Evolutionary conservation across 2,113 vertebrate species (phyloP).

Genomic region (Poeciliopsis retropinna): DNA sequence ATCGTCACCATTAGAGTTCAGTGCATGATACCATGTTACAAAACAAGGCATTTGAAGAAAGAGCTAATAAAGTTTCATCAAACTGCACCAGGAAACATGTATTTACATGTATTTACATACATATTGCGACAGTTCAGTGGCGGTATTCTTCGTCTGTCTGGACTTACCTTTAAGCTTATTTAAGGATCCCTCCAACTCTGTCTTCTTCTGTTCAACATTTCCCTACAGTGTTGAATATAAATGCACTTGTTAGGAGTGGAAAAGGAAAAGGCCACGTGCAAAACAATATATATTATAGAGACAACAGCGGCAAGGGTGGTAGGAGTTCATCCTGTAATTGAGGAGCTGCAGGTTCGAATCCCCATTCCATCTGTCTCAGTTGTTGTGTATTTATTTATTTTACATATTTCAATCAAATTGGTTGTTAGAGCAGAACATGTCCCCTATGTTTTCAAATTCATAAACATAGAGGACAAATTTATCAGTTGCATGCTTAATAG

Average conservation of each 20-base stretch:
- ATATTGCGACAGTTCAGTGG: neutral
- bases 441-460: too few species aligned
- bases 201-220: constrained; percentile 19
- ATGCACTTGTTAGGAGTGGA: neutral
- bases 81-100: neutral
- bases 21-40: neutral
- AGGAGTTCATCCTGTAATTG: too few species aligned
- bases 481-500: too few species aligned
- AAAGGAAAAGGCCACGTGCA: neutral
- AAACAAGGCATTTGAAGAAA: neutral
- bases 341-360: too few species aligned
- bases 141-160: neutral
- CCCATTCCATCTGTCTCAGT: too few species aligned
- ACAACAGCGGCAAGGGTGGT: neutral
- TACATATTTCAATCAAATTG: neutral
- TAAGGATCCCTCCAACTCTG: neutral
- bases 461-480: too few species aligned
- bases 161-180: constrained; percentile 60
- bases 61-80: too few species aligned
- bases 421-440: too few species aligned
- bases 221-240: constrained; percentile 46
- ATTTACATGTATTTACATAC: neutral
- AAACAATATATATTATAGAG: neutral
- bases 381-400: too few species aligned
- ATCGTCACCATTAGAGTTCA: neutral